These are phyloP conservation scores for Chaenodraco wilsoni DNA, from an alignment of 2,797 vertebrate genomes.

Conservation along the genomic window DNA sequence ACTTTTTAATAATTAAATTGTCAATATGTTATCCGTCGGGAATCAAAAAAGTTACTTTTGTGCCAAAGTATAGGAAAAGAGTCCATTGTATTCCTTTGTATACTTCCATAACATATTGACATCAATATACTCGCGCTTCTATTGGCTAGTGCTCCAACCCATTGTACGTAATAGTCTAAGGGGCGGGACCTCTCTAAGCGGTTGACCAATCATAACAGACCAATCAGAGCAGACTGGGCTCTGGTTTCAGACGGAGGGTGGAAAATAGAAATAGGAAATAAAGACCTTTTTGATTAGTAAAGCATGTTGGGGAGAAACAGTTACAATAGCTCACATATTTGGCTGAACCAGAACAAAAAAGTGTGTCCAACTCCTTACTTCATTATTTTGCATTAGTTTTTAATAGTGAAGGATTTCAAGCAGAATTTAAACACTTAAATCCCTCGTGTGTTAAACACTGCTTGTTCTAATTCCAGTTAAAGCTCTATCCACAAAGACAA, in stretches of 20 bases:
- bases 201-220: too few relatives aligned
- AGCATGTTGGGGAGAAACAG: neutral
- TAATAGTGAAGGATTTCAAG: neutral
- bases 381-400: neutral
- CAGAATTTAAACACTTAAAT: neutral
- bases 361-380: neutral
- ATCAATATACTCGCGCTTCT: too few relatives aligned
- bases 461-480: constrained; percentile 6
- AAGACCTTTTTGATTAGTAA: too few relatives aligned
- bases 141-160: too few relatives aligned
- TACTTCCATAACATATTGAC: too few relatives aligned
- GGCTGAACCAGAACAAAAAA: neutral
- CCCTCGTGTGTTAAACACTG: neutral
- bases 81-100: too few relatives aligned
- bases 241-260: too few relatives aligned
- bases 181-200: too few relatives aligned
- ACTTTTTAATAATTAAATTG: neutral
- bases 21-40: neutral
- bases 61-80: too few relatives aligned
- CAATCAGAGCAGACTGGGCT: too few relatives aligned
- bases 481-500: constrained; percentile 28
- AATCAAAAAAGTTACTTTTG: neutral
- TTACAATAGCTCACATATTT: neutral
- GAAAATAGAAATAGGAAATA: too few relatives aligned
- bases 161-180: too few relatives aligned